Evolutionary conservation across 23 tunicate species (phyloP), one percentile per base, ranked within the genome.

Genomic region (Ascidia mentula): DNA sequence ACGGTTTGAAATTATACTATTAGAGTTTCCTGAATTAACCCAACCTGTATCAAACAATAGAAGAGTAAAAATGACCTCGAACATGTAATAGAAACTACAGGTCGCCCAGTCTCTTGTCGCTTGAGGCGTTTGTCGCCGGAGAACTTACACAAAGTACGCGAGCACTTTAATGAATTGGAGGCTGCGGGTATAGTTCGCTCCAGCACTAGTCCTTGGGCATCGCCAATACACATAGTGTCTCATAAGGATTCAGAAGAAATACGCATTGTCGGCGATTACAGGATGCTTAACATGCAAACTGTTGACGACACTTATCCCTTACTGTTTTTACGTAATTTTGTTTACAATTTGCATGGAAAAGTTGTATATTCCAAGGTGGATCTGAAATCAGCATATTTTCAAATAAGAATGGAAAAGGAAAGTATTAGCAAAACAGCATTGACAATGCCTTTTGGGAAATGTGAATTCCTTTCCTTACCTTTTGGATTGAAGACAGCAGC

Each of bases 401-500:
- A 78, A 26, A 42, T 78, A 18, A 13, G 37, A 18, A 78, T 78
- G 39, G 74, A 59, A 31, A n/a, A 22, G 36, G 38, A 59, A 12
- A 18, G 33, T 38, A 59, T 59, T 12, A 15, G 20, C 8, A 78
- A 78, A 31, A 59, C 82, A 15, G 45, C 82, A 5, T 4, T 78
- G 20, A 59, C 40, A 8, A 59, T 35, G 17, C 82, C 82, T 6
- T 59, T 59, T 34, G 73, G 82, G 20, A 35, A 32, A 12, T 59
- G 24, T 60, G 35, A 59, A 18, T 78, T 31, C 32, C 72, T 24
- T 17, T 18, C 72, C 18, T 18, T 78, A 31, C 32, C 32, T 31
- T 53, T 78, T 35, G 82, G 82, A 8, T 17, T 78, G 6, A 38
- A 32, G 15, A 30, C 32, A 74, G 82, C 82, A 8, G 39, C 82